Conservation (phyloP, 2,113 vertebrate genomes). For the Neomonachus schauinslandi region DNA sequence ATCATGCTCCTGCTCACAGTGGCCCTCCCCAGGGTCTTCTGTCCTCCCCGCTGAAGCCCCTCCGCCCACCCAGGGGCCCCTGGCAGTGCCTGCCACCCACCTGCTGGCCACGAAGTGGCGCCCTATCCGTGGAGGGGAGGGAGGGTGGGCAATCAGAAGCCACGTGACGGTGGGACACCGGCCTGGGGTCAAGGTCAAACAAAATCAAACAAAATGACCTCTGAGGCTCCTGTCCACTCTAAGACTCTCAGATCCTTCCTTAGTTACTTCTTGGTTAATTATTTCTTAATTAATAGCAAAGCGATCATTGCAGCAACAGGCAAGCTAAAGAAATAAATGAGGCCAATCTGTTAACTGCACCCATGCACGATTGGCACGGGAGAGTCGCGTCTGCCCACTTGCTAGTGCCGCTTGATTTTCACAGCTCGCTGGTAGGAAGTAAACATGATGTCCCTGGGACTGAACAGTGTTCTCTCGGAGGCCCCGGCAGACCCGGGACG, state of each 20-base stretch:
- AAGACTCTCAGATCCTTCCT: background rate
- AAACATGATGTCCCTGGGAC: background rate
- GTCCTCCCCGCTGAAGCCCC: background rate
- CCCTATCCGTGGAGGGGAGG: fast-evolving
- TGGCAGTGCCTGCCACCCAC: background rate
- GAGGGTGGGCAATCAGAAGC: background rate
- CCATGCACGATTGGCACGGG: background rate
- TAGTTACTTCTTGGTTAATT: slow-evolving; percentile 19
- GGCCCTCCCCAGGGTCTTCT: fast-evolving
- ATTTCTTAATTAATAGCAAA: slow-evolving; percentile 64
- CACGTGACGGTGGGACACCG: background rate
- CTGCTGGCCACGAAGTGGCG: background rate
- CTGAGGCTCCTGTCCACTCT: background rate
- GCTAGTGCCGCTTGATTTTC: background rate
- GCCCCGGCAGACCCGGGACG: background rate
- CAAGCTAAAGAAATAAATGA: slow-evolving; percentile 60
- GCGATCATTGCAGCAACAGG: slow-evolving; percentile 26
- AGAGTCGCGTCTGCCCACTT: background rate
- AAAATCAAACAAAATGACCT: background rate
- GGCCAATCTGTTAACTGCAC: slow-evolving; percentile 45
- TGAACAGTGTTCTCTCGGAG: fast-evolving
- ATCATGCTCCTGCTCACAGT: fast-evolving
- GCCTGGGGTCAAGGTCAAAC: background rate
- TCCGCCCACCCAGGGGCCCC: background rate
- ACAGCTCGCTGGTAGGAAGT: background rate